Evolutionary conservation across 2,888 invertebrate species (phyloP).

Genomic region (Chaetoderma sp.): DNA sequence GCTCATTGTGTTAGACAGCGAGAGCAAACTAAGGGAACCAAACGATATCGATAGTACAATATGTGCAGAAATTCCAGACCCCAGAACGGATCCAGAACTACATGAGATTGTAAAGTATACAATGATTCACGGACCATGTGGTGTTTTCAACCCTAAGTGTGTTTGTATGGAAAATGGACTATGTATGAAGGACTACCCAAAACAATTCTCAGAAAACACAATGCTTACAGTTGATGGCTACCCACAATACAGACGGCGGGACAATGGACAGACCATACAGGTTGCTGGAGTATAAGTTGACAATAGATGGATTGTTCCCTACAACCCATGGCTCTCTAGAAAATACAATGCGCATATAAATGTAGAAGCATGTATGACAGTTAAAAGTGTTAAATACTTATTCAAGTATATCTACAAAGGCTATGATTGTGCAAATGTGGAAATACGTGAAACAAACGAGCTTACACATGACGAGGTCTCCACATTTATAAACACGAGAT

Average conservation of each 20-base stretch:
- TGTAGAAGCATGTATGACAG: conserved; percentile 64
- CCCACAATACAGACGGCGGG: conserved; percentile 57
- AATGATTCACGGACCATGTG: conserved; percentile 54
- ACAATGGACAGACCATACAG: neutral
- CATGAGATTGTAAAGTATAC: conserved; percentile 29
- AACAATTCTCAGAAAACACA: conserved; percentile 53
- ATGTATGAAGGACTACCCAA: conserved; percentile 68
- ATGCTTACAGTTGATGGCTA: conserved; percentile 65
- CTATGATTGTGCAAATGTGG: conserved; percentile 26
- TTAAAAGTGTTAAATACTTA: conserved; percentile 68
- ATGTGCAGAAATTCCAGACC: conserved; percentile 43
- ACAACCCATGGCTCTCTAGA: conserved; percentile 40
- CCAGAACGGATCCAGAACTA: conserved; percentile 31
- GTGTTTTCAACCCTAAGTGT: too few species aligned
- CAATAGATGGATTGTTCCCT: conserved; percentile 38
- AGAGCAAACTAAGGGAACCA: conserved; percentile 43
- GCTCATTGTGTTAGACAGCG: conserved; percentile 44
- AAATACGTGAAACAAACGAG: neutral
- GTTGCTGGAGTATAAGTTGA: conserved; percentile 12
- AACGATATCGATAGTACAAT: conserved; percentile 34
- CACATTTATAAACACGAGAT: conserved; percentile 58
- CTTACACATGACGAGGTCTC: conserved; percentile 52
- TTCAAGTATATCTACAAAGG: conserved; percentile 70
- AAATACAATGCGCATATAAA: conserved; percentile 66
- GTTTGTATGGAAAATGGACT: conserved; percentile 65